Conservation (phyloP, 2,797 vertebrate genomes). For the Galaxias olidus region DNA sequence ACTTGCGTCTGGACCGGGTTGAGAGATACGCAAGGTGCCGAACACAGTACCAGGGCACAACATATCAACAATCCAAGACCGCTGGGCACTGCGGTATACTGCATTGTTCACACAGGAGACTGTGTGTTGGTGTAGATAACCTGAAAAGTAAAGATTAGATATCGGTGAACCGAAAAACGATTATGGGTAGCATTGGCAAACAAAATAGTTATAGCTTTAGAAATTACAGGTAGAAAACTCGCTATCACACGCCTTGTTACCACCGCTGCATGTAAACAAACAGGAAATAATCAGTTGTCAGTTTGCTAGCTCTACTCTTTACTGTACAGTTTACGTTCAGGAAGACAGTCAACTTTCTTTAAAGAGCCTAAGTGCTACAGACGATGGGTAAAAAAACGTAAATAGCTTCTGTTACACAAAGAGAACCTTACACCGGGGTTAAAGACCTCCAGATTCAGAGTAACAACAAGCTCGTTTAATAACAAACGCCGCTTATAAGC, state of each 20-base stretch:
- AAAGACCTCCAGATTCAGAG: no score
- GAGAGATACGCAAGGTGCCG: conserved; percentile 34
- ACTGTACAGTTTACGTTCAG: background rate
- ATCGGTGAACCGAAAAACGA: background rate
- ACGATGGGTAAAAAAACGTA: no score
- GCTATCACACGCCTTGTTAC: background rate
- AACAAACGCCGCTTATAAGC: background rate
- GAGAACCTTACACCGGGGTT: no score
- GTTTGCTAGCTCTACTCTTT: background rate
- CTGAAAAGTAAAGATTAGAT: background rate
- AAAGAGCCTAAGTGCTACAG: no score
- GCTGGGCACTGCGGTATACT: background rate
- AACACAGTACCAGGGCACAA: conserved; percentile 26
- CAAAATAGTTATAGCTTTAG: no score
- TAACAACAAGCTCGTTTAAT: no score
- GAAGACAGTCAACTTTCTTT: no score
- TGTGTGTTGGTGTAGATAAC: background rate
- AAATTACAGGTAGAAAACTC: no score
- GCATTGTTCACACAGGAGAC: conserved; percentile 30
- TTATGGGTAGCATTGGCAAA: background rate
- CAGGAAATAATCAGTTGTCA: background rate
- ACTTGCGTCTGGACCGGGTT: conserved; percentile 30
- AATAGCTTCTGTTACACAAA: no score
- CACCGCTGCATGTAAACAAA: background rate
- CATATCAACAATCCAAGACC: conserved; percentile 11